Conservation (phyloP, 2,888 invertebrate genomes). For the Spisula solida region DNA sequence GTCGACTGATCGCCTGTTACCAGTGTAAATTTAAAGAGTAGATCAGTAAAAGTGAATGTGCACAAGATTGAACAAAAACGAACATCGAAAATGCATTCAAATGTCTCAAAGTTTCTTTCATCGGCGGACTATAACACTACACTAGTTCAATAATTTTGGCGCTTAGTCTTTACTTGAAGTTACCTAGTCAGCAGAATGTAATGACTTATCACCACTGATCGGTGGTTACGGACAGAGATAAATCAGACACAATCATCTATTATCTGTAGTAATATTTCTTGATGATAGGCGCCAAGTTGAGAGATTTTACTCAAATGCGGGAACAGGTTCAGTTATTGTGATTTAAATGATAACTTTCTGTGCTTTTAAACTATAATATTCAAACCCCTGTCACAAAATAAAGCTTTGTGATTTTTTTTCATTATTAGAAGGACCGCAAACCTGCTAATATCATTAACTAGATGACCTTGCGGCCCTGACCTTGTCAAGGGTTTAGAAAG, state of each 20-base stretch:
- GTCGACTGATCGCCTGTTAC: no score
- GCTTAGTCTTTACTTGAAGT: neutral
- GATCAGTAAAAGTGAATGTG: no score
- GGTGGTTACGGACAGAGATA: neutral
- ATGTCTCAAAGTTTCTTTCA: no score
- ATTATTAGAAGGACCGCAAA: neutral
- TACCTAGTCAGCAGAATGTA: neutral
- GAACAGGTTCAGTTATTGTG: neutral
- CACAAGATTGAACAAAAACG: no score
- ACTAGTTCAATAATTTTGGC: neutral
- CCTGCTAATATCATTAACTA: neutral
- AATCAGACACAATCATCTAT: neutral
- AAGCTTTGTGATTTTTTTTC: neutral
- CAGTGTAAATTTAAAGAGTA: no score
- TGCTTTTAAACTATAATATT: neutral
- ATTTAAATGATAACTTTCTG: neutral
- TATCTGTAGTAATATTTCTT: slow-evolving; percentile 4
- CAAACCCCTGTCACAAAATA: neutral
- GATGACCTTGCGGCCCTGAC: neutral
- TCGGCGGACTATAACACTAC: no score
- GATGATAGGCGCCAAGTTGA: neutral
- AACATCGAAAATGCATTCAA: no score
- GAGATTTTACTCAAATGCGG: neutral
- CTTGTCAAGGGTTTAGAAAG: neutral
- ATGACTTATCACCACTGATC: neutral